phyloP scores from a whole-genome alignment of 2,113 vertebrate species.

The Halcyon senegalensis region DNA sequence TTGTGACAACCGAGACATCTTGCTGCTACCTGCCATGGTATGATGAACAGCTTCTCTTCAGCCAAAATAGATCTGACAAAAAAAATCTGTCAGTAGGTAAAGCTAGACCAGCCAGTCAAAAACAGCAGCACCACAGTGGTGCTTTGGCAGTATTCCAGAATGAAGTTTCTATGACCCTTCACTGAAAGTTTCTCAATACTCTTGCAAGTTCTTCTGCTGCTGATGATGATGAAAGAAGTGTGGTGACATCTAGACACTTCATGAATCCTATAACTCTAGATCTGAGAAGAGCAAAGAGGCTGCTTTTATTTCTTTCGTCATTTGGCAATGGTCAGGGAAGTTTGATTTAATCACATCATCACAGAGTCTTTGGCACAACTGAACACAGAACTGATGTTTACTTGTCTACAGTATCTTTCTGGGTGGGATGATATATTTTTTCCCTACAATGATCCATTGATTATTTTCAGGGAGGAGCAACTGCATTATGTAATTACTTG shows the following conservation, averaged over 20 bases:
- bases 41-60: neutral
- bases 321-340: conserved; percentile 12
- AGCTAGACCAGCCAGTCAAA: neutral
- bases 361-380: neutral
- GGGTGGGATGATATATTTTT: neutral
- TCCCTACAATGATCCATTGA: neutral
- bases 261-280: neutral
- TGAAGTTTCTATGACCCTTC: neutral
- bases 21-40: neutral
- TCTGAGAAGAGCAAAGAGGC: conserved; percentile 10
- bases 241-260: conserved; percentile 12
- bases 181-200: neutral
- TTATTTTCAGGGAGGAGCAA: conserved; percentile 53
- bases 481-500: neutral
- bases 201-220: conserved; percentile 3
- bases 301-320: conserved; percentile 30
- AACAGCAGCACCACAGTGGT: neutral
- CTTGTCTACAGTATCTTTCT: conserved; percentile 6
- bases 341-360: conserved; percentile 25
- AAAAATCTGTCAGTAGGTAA: neutral
- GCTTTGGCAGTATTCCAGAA: neutral
- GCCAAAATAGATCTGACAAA: neutral
- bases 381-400: neutral
- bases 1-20: neutral
- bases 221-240: neutral